A percentile compares a stretch with the other conserved stretches of the same genome.
Evolutionary conservation across 2,797 vertebrate species (phyloP).

Genomic region (Cyprinella venusta): DNA sequence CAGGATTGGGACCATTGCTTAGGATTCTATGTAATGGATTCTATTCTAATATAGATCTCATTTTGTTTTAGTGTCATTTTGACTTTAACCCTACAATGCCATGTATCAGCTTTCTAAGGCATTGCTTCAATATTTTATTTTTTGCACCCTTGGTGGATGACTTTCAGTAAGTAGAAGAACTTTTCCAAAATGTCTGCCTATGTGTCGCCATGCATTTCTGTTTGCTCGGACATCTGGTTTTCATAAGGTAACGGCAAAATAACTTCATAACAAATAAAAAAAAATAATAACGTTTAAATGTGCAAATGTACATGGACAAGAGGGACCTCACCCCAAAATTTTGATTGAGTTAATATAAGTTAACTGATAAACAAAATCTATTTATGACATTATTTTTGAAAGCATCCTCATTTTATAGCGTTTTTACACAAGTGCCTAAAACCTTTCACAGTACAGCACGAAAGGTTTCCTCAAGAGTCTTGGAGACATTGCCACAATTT

Average conservation of each 20-base stretch:
- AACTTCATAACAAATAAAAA: too few species aligned
- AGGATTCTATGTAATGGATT: background rate
- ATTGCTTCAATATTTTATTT: background rate
- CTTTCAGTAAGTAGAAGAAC: background rate
- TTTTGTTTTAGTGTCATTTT: background rate
- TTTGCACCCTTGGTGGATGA: background rate
- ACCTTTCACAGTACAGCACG: too few species aligned
- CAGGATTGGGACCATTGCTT: background rate
- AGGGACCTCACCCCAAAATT: too few species aligned
- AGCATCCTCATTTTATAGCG: too few species aligned
- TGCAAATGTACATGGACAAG: too few species aligned
- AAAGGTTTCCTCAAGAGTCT: too few species aligned
- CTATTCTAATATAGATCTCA: background rate
- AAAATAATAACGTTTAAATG: too few species aligned
- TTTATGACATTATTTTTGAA: too few species aligned
- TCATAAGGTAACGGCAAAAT: background rate
- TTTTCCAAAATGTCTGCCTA: constrained; percentile 5
- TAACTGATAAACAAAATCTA: too few species aligned
- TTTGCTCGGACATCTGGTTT: background rate
- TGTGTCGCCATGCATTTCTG: background rate
- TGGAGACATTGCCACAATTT: too few species aligned
- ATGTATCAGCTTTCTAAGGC: background rate
- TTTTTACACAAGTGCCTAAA: too few species aligned
- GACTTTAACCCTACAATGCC: background rate
- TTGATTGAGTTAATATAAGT: too few species aligned